phyloP scores from a whole-genome alignment of 2,113 vertebrate species.

The human region GRCh38 chr7:1499001-1499500 shows the following conservation, averaged over 20 bases:
- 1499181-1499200: background rate
- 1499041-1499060: constrained; percentile 95
- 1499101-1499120: constrained; percentile 95
- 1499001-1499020: constrained; percentile 94
- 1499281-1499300: constrained; percentile 97
- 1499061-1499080: constrained; percentile 95
- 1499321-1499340: constrained; percentile 97
- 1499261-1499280: constrained; percentile 97
- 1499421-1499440: accelerated
- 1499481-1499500: constrained; percentile 92
- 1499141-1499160: constrained; percentile 97
- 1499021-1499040: constrained; percentile 97
- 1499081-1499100: constrained; percentile 98
- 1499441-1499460: accelerated
- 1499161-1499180: constrained; percentile 80
- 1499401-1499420: background rate
- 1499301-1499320: constrained; percentile 95
- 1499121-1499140: constrained; percentile 97
- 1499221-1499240: background rate
- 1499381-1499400: accelerated
- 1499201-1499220: accelerated
- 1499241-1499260: constrained; percentile 88
- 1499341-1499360: constrained; percentile 97
- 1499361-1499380: constrained; percentile 77
- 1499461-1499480: constrained; percentile 89